These are phyloP conservation scores for Proales similis DNA, from an alignment of 1,140 invertebrate species.

Conservation along the genomic window DNA sequence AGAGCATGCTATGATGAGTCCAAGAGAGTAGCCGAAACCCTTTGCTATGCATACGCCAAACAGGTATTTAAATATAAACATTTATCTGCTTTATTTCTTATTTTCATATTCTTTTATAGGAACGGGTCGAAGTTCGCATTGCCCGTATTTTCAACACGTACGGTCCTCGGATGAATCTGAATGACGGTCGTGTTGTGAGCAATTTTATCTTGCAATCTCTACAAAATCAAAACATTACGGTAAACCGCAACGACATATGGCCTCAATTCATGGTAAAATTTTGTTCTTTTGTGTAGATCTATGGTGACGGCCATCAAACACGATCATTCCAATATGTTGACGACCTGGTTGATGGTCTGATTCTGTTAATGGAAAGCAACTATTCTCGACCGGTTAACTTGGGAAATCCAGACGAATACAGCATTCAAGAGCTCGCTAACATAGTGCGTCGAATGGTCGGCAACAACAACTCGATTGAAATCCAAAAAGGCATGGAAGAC, in stretches of 20 bases:
- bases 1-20: slow-evolving; percentile 98
- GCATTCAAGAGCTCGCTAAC: slow-evolving; percentile 86
- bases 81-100: background rate
- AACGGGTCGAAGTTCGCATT: slow-evolving; percentile 84
- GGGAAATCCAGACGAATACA: slow-evolving; percentile 95
- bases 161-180: slow-evolving; percentile 98
- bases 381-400: slow-evolving; percentile 87
- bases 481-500: slow-evolving; percentile 71
- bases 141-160: slow-evolving; percentile 98
- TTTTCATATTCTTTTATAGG: slow-evolving; percentile 51
- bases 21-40: slow-evolving; percentile 88
- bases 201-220: slow-evolving; percentile 97
- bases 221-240: slow-evolving; percentile 85
- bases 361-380: slow-evolving; percentile 86
- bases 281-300: slow-evolving; percentile 61
- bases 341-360: slow-evolving; percentile 88
- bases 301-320: slow-evolving; percentile 90
- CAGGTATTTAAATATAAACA: background rate
- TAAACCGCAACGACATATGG: slow-evolving; percentile 54
- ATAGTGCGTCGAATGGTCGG: slow-evolving; percentile 71
- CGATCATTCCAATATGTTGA: slow-evolving; percentile 96
- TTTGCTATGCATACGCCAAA: slow-evolving; percentile 81
- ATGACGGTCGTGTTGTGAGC: slow-evolving; percentile 94
- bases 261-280: slow-evolving; percentile 16
- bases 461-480: slow-evolving; percentile 6